Conservation (phyloP, 2,113 vertebrate species). For the Eretmochelys imbricata region DNA sequence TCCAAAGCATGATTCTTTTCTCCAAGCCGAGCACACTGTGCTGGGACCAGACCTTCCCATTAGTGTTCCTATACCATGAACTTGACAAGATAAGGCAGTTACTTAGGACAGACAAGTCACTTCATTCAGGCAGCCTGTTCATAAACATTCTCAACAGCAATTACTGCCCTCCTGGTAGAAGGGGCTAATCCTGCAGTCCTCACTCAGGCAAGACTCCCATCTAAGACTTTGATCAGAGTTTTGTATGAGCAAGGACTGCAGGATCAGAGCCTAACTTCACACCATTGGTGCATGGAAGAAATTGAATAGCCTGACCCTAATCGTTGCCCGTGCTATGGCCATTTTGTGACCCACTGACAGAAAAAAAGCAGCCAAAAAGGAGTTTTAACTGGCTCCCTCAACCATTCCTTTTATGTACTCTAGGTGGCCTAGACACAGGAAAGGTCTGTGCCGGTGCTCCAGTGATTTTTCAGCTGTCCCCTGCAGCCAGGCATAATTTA, state of each 20-base stretch:
- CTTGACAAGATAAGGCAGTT: slow-evolving; percentile 63
- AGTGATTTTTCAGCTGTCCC: neutral
- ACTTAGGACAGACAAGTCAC: slow-evolving; percentile 63
- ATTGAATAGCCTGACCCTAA: neutral
- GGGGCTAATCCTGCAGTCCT: neutral
- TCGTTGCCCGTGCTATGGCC: neutral
- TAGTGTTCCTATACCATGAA: slow-evolving; percentile 57
- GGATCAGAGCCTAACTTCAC: neutral
- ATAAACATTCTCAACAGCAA: slow-evolving; percentile 56
- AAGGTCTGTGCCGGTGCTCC: neutral
- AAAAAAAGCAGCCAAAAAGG: neutral
- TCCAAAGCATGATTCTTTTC: slow-evolving; percentile 43
- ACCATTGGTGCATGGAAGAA: neutral
- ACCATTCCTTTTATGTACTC: neutral
- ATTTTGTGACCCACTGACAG: neutral
- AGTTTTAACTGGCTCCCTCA: neutral
- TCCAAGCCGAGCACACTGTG: slow-evolving; percentile 57
- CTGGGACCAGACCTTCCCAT: slow-evolving; percentile 56
- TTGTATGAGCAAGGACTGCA: neutral
- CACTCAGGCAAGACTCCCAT: neutral
- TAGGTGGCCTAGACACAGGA: neutral
- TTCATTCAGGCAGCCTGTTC: slow-evolving; percentile 14
- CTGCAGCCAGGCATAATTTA: neutral
- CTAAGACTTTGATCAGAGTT: neutral
- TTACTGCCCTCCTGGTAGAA: neutral